Evolutionary conservation across 2,797 vertebrate genomes (phyloP).

Genomic region (Ceyx erithaca): DNA sequence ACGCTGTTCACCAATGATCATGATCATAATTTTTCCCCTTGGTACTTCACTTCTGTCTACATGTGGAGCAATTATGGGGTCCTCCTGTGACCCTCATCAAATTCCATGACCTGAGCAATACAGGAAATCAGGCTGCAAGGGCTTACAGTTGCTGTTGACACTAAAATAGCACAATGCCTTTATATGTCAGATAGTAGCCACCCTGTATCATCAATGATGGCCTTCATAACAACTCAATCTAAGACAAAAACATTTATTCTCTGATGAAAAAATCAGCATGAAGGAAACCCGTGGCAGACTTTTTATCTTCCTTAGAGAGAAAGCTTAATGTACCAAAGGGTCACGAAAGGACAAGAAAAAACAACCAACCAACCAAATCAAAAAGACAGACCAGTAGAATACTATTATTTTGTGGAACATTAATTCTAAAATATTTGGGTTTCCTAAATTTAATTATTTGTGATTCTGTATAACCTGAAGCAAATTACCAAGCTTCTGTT

Average conservation of each 20-base stretch:
- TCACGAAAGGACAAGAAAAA: not conserved
- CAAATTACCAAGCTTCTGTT: not conserved
- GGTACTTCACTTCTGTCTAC: conserved; percentile 18
- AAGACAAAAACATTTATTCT: not conserved
- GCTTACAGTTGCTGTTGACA: not conserved
- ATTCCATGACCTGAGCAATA: conserved; percentile 40
- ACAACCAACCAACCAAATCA: not conserved
- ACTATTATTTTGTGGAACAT: not conserved
- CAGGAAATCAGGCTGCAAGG: conserved; percentile 6
- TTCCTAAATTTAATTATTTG: not conserved
- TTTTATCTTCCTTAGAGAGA: not conserved
- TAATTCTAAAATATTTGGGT: not conserved
- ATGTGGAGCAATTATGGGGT: not conserved
- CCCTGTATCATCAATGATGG: not conserved
- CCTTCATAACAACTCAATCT: not conserved
- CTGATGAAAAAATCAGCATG: not conserved
- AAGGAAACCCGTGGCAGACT: not conserved
- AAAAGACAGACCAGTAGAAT: not conserved
- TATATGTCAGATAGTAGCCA: not conserved
- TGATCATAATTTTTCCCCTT: not conserved
- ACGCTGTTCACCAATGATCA: not conserved
- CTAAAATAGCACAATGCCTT: not conserved
- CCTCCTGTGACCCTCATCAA: conserved; percentile 20
- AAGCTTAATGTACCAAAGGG: not conserved
- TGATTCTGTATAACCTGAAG: not conserved